A percentile compares a stretch with the other conserved stretches of the same genome.
phyloP scores from a whole-genome alignment of 2,113 vertebrate genomes.

The Heteronetta atricapilla region DNA sequence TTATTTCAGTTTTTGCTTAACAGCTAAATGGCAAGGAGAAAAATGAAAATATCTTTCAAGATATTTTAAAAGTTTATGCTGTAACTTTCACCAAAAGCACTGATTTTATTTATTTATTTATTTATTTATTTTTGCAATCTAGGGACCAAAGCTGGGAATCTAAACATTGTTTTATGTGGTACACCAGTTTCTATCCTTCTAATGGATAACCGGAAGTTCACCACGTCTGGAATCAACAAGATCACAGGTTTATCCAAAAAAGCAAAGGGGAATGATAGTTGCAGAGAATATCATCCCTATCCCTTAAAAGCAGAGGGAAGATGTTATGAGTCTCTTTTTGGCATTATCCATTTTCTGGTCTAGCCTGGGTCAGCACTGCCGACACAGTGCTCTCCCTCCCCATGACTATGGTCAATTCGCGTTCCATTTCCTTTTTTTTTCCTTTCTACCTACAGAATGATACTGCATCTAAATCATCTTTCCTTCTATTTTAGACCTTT shows the following conservation, averaged over 20 bases:
- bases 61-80: background rate
- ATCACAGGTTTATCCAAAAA: background rate
- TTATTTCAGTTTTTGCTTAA: background rate
- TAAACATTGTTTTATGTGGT: background rate
- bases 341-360: background rate
- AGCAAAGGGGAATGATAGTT: background rate
- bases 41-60: background rate
- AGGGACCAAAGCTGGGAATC: background rate
- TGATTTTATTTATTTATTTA: background rate
- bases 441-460: background rate
- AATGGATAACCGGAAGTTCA: background rate
- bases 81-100: background rate
- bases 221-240: background rate
- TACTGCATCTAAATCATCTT: background rate
- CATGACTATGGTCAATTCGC: background rate
- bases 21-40: background rate
- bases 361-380: background rate
- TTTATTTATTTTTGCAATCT: background rate
- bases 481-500: background rate
- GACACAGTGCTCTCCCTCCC: background rate
- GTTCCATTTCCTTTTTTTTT: background rate
- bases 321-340: background rate
- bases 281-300: background rate
- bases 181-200: background rate
- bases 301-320: background rate